These are phyloP conservation scores for Spisula solida DNA, from an alignment of 2,888 invertebrate species.

Conservation along the genomic window DNA sequence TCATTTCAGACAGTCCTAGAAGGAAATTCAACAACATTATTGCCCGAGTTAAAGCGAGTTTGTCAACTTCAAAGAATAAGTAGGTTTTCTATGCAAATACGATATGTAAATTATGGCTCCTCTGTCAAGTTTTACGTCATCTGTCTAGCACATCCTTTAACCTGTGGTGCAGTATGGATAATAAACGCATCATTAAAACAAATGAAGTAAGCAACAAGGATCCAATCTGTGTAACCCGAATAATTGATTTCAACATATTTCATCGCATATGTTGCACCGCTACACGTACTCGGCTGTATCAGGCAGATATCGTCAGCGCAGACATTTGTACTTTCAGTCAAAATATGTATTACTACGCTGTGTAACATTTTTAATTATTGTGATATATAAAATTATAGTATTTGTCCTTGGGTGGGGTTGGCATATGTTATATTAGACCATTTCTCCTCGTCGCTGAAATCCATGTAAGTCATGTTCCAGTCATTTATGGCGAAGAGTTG, in stretches of 20 bases:
- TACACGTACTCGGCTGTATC: too few relatives aligned
- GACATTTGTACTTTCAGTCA: too few relatives aligned
- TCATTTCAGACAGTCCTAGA: not conserved
- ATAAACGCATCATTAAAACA: constrained; percentile 4
- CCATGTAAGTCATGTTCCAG: too few relatives aligned
- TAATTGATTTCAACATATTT: not conserved
- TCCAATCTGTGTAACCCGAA: not conserved
- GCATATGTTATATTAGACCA: too few relatives aligned
- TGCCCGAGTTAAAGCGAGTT: not conserved
- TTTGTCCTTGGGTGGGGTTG: too few relatives aligned
- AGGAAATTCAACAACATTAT: not conserved
- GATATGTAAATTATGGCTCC: not conserved
- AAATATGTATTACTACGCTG: too few relatives aligned
- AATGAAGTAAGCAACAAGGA: not conserved
- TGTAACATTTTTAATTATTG: too few relatives aligned
- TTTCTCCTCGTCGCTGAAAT: too few relatives aligned
- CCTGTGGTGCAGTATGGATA: not conserved
- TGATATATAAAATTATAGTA: too few relatives aligned
- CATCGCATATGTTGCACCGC: too few relatives aligned
- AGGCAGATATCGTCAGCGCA: too few relatives aligned
- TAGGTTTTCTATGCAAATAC: constrained; percentile 12
- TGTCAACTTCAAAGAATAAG: not conserved
- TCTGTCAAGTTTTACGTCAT: not conserved
- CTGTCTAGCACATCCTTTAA: not conserved
- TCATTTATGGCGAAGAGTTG: too few relatives aligned